Evolutionary conservation across 1,140 invertebrate genomes (phyloP), one percentile per base, ranked within the genome.

Genomic region (Solenopsis invicta): DNA sequence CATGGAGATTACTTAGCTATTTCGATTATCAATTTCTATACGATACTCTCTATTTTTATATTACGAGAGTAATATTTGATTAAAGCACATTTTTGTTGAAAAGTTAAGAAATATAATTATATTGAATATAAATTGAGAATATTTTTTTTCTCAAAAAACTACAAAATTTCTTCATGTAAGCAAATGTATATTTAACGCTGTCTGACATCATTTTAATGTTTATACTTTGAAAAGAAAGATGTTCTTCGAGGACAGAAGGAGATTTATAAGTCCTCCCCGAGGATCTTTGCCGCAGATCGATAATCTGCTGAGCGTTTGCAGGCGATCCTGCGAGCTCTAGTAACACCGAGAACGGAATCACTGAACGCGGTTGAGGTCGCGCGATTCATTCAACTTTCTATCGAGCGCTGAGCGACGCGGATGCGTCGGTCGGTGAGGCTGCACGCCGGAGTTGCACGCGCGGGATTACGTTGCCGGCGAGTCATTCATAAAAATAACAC

Each of bases 401-500:
- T 71, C 45, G 29, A 52, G 34, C 77, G 29, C 48, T n/a, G 21
- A 8, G 52, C 66, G 66, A 67, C 64, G 34, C 50, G 34, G 80
- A 74, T 56, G 78, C 77, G 21, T 45, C 61, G 41, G 21, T 52
- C 62, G 29, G 24, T 85, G 72, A 18, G 48, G 61, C 41, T 81
- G 69, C 50, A 81, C 71, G 76, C 45, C 74, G 81, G 76, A 75
- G 86, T 85, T 90, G 89, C 89, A 86, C 81, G 89, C 76, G 80
- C 50, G 76, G 85, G 59, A 89, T 91, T 89, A 91, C 88, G 87
- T 85, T 74, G 82, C 64, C 71, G 71, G 78, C 88, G 88, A 93
- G 93, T 91, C 93, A 94, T 94, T 94, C 93, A 94, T 93, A 93
- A 94, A 94, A 94, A 94, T 94, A 93, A 92, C 91, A 84, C 87